Percentiles rank a stretch among this genome's conserved stretches.
These are phyloP conservation scores for Muscicapa comitata DNA, from an alignment of 2,797 vertebrate species.

Conservation along the genomic window DNA sequence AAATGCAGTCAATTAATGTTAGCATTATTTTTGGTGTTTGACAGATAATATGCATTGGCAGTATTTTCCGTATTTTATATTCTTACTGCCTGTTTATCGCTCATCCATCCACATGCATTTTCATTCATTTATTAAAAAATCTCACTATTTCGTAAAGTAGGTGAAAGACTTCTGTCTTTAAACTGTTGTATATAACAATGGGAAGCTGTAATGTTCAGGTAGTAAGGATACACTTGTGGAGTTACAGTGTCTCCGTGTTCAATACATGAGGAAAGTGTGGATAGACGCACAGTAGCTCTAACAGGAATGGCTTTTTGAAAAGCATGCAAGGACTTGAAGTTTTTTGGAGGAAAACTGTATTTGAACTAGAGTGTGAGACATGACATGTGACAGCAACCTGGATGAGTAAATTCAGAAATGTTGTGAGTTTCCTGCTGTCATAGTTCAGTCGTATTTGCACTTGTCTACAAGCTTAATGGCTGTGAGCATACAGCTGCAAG, in stretches of 20 bases:
- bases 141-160: neutral
- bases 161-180: neutral
- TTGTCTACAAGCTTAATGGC: neutral
- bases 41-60: neutral
- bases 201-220: neutral
- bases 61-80: neutral
- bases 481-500: neutral
- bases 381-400: neutral
- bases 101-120: accelerated
- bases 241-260: neutral
- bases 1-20: neutral
- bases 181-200: accelerated
- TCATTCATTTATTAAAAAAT: neutral
- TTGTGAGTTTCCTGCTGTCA: neutral
- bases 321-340: accelerated
- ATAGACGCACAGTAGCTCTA: neutral
- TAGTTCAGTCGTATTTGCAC: neutral
- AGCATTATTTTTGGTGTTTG: neutral
- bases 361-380: neutral
- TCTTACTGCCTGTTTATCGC: neutral
- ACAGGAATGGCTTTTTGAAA: neutral
- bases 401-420: neutral
- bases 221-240: neutral
- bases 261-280: neutral
- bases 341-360: neutral